These are phyloP conservation scores for Acholoe squamosa DNA, from an alignment of 2,888 invertebrate species.

Conservation along the genomic window DNA sequence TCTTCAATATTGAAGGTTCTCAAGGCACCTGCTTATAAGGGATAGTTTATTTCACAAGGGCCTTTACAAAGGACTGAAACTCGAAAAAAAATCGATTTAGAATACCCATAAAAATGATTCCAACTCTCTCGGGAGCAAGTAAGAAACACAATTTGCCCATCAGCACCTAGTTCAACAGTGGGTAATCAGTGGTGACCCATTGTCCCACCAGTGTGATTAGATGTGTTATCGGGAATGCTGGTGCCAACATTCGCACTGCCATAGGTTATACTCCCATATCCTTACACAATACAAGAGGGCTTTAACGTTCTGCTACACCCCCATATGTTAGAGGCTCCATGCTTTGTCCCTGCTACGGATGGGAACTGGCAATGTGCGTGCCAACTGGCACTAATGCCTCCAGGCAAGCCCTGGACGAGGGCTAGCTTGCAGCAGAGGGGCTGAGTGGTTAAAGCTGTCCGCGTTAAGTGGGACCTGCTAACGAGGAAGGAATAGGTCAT, in stretches of 20 bases:
- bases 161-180: too few species aligned
- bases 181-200: too few species aligned
- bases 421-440: neutral
- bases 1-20: too few species aligned
- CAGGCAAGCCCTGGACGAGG: neutral
- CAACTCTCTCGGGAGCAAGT: too few species aligned
- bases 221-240: neutral
- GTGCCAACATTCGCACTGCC: neutral
- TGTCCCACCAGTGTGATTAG: neutral
- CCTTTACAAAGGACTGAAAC: too few species aligned
- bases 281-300: neutral
- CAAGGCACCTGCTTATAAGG: too few species aligned
- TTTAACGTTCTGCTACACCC: neutral
- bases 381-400: neutral
- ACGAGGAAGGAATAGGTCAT: neutral
- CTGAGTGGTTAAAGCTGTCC: neutral
- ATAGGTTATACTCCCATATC: neutral
- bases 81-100: too few species aligned
- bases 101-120: too few species aligned
- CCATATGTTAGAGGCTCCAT: neutral
- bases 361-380: neutral
- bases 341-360: neutral
- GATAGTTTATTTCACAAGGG: too few species aligned
- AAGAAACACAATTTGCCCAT: too few species aligned
- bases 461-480: neutral